These are phyloP conservation scores for Lasioglossum albipes DNA, from an alignment of 1,140 invertebrate genomes.

Conservation along the genomic window DNA sequence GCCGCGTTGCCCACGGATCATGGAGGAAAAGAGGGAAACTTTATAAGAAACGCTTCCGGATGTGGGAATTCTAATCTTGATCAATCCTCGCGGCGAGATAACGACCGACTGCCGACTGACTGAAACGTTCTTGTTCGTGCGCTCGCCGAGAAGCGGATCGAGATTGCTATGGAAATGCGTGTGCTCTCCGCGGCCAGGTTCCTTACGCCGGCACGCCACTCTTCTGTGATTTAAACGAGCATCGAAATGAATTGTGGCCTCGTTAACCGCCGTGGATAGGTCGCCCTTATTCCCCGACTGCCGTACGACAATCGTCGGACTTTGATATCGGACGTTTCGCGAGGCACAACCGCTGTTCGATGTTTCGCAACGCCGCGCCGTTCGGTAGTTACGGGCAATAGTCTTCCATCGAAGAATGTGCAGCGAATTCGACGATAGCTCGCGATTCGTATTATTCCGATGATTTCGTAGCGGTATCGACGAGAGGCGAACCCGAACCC, in stretches of 20 bases:
- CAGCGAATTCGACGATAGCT: too few relatives aligned
- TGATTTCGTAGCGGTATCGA: too few relatives aligned
- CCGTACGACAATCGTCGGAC: too few relatives aligned
- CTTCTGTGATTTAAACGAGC: slow-evolving; percentile 6
- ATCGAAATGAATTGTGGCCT: slow-evolving; percentile 22
- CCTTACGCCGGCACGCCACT: slow-evolving; percentile 2
- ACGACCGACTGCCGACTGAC: slow-evolving; percentile 7
- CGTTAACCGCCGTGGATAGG: background rate
- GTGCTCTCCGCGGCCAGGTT: background rate
- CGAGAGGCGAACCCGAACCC: too few relatives aligned
- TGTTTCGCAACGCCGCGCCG: too few relatives aligned
- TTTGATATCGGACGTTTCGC: too few relatives aligned
- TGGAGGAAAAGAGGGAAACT: slow-evolving; percentile 38
- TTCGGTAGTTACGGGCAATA: too few relatives aligned
- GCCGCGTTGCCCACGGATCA: background rate
- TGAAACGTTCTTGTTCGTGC: slow-evolving; percentile 29
- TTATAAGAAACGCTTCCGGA: slow-evolving; percentile 58
- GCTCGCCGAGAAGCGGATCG: slow-evolving; percentile 37
- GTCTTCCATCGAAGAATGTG: too few relatives aligned
- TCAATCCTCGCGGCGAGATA: slow-evolving; percentile 52
- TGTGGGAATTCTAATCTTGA: slow-evolving; percentile 58
- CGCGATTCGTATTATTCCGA: too few relatives aligned
- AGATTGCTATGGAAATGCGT: slow-evolving; percentile 40
- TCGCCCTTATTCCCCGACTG: too few relatives aligned
- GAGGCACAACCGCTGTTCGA: too few relatives aligned